phyloP scores from a whole-genome alignment of 2,797 vertebrate species.

The Rhabdophis nuchalis region DNA sequence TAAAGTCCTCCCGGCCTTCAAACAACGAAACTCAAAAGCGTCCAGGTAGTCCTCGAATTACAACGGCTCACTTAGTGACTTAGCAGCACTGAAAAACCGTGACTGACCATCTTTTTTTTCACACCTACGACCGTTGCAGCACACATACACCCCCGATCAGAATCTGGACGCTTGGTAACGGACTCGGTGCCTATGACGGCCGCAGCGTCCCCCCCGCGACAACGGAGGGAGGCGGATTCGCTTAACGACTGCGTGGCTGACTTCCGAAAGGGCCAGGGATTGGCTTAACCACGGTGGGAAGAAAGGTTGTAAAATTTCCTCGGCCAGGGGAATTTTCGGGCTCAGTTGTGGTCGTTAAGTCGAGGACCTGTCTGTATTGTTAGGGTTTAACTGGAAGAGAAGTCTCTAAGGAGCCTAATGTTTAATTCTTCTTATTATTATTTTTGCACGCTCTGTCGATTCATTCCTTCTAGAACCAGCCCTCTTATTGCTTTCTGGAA shows the following conservation, averaged over 20 bases:
- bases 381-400: not conserved
- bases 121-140: fast-evolving
- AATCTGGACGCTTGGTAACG: not conserved
- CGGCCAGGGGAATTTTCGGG: not conserved
- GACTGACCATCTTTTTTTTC: not conserved
- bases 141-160: too few relatives aligned
- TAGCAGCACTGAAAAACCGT: not conserved
- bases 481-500: not conserved
- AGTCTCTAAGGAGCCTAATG: not conserved
- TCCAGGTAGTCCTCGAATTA: not conserved
- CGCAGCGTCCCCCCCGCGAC: not conserved
- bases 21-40: not conserved
- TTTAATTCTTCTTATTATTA: not conserved
- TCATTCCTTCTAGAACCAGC: not conserved
- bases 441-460: not conserved
- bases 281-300: not conserved
- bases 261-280: too few relatives aligned
- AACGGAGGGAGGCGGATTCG: not conserved
- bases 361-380: not conserved
- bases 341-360: not conserved
- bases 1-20: not conserved
- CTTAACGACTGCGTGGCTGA: not conserved
- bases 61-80: not conserved
- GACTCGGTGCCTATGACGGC: fast-evolving
- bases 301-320: not conserved